Evolutionary conservation across 1,140 invertebrate genomes (phyloP).

Genomic region (Drosophila ironensis): DNA sequence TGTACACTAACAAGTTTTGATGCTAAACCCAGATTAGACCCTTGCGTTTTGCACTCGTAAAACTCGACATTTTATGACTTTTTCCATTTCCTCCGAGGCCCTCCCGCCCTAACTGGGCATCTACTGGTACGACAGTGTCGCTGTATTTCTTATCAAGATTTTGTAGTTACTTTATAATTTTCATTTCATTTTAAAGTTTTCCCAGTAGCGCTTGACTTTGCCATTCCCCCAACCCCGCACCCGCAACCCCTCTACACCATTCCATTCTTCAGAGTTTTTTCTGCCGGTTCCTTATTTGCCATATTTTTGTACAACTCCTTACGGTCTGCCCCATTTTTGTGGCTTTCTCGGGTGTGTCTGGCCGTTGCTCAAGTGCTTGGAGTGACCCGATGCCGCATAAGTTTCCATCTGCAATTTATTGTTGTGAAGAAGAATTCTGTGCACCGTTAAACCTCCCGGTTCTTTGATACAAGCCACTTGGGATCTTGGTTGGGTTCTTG

Average conservation of each 20-base stretch:
- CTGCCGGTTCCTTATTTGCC: slow-evolving; percentile 47
- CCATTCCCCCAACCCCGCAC: not conserved
- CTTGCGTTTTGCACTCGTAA: slow-evolving; percentile 80
- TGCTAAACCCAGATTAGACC: slow-evolving; percentile 78
- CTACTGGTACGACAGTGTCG: not conserved
- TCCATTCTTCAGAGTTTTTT: not conserved
- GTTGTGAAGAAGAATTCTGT: slow-evolving; percentile 18
- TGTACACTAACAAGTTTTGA: slow-evolving; percentile 71
- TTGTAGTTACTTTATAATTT: slow-evolving; percentile 81
- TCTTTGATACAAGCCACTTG: slow-evolving; percentile 10
- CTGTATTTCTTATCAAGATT: slow-evolving; percentile 72
- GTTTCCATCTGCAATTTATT: slow-evolving; percentile 66
- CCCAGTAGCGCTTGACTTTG: slow-evolving; percentile 26
- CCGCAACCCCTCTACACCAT: not conserved
- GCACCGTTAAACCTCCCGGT: not conserved
- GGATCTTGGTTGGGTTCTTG: slow-evolving; percentile 4
- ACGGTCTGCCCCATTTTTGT: slow-evolving; percentile 6
- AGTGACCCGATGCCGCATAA: slow-evolving; percentile 63
- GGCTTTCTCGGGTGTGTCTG: slow-evolving; percentile 17
- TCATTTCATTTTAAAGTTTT: slow-evolving; percentile 70
- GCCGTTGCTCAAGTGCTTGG: slow-evolving; percentile 48
- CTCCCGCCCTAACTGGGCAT: slow-evolving; percentile 5
- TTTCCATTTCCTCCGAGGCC: slow-evolving; percentile 68
- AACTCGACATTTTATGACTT: slow-evolving; percentile 79
- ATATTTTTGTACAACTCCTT: slow-evolving; percentile 45